phyloP scores from a whole-genome alignment of 2,888 invertebrate species.

The Lycophotia porphyrea region DNA sequence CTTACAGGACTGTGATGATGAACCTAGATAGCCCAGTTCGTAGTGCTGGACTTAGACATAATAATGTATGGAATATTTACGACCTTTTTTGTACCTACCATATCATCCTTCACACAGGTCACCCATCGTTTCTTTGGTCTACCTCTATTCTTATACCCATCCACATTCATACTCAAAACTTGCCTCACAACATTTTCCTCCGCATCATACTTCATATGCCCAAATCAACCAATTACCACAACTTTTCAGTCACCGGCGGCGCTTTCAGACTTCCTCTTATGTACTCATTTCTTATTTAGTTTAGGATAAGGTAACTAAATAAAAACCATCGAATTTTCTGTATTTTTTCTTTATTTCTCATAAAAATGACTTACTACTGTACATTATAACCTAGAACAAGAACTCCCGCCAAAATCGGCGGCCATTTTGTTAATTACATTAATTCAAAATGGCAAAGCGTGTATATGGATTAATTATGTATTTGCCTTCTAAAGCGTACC shows the following conservation, averaged over 20 bases:
- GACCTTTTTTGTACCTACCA: not conserved
- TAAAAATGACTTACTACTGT: conserved; percentile 72
- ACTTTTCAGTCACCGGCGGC: not conserved
- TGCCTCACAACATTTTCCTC: too few species aligned
- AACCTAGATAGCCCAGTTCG: conserved; percentile 69
- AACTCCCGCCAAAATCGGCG: conserved; percentile 62
- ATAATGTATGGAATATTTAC: not conserved
- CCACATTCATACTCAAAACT: too few species aligned
- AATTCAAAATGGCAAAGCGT: conserved; percentile 70
- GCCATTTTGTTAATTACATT: conserved; percentile 64
- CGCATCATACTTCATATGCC: too few species aligned
- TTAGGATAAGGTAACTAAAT: conserved; percentile 23
- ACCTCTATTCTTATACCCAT: too few species aligned
- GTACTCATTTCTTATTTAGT: not conserved
- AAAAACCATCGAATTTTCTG: conserved; percentile 49
- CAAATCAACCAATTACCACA: not conserved
- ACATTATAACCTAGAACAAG: conserved; percentile 65
- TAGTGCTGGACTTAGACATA: not conserved
- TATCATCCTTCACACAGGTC: too few species aligned
- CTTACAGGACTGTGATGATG: conserved; percentile 62
- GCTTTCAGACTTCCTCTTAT: not conserved
- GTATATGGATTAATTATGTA: conserved; percentile 45
- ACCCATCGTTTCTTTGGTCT: too few species aligned
- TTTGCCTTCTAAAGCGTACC: conserved; percentile 51
- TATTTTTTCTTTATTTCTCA: conserved; percentile 71